Percentiles rank a stretch among this genome's conserved stretches.
These are phyloP conservation scores for Pseudomyrmex concolor DNA, from an alignment of 1,140 invertebrate genomes.

Conservation along the genomic window DNA sequence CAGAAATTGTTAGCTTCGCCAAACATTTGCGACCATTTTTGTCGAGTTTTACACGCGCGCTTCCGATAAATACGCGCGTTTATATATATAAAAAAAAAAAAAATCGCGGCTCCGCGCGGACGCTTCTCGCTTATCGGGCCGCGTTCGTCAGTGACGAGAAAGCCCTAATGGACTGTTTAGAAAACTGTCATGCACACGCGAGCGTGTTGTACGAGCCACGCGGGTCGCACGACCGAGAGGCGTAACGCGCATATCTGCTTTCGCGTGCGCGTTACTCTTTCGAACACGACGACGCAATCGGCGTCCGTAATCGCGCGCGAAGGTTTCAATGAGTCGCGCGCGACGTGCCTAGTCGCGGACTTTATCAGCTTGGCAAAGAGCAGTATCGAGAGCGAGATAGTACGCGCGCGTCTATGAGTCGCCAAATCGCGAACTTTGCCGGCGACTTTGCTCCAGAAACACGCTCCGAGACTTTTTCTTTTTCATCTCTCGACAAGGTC, in stretches of 20 bases:
- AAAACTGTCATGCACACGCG: slow-evolving; percentile 39
- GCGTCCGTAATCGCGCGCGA: slow-evolving; percentile 54
- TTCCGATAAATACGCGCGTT: no score
- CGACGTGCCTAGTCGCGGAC: slow-evolving; percentile 52
- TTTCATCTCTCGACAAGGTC: not conserved
- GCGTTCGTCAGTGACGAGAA: slow-evolving; percentile 21
- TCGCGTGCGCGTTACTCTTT: slow-evolving; percentile 20
- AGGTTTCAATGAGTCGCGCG: slow-evolving; percentile 65
- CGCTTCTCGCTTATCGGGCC: slow-evolving; percentile 1
- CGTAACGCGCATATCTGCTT: slow-evolving; percentile 48
- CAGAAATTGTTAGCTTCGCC: no score
- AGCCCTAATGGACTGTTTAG: slow-evolving; percentile 28
- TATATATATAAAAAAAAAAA: no score
- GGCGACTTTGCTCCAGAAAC: slow-evolving; percentile 3
- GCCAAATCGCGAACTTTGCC: slow-evolving; percentile 20
- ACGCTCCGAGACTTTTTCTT: not conserved
- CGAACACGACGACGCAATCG: slow-evolving; percentile 49
- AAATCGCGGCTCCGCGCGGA: not conserved
- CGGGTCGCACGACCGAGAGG: slow-evolving; percentile 16
- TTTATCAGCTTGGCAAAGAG: slow-evolving; percentile 64
- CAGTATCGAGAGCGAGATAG: slow-evolving; percentile 55
- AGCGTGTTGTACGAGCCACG: not conserved
- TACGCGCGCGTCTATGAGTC: slow-evolving; percentile 46
- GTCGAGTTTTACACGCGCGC: no score
- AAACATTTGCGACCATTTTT: no score